phyloP scores from a whole-genome alignment of 2,888 invertebrate genomes.

The Drosophila vallismaia region DNA sequence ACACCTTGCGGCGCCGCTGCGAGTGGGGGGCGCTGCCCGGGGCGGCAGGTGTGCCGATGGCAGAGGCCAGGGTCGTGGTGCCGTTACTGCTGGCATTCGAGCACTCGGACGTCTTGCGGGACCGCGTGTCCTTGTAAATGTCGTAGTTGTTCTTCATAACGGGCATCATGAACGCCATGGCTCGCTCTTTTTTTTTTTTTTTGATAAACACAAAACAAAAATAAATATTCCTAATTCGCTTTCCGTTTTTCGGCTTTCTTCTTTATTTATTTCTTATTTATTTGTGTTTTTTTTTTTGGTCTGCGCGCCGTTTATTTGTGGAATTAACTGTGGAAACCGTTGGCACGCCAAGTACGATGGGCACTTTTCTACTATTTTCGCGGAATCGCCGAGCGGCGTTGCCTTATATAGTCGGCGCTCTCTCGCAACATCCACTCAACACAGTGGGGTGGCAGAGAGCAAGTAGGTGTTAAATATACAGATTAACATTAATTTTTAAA shows the following conservation, averaged over 20 bases:
- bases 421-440: background rate
- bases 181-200: constrained; percentile 8
- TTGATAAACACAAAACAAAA: background rate
- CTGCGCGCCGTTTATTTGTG: constrained; percentile 1
- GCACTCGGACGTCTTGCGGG: constrained; percentile 90
- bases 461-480: background rate
- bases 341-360: constrained; percentile 32
- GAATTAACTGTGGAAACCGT: background rate
- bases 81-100: constrained; percentile 85
- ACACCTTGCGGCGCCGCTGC: constrained; percentile 85
- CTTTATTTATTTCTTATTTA: background rate
- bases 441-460: background rate
- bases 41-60: constrained; percentile 80
- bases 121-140: constrained; percentile 92
- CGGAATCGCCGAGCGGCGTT: constrained; percentile 12
- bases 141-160: constrained; percentile 97
- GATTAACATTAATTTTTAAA: background rate
- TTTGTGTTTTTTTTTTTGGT: background rate
- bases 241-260: constrained; percentile 19
- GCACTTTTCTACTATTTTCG: constrained; percentile 10
- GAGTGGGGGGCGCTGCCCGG: constrained; percentile 74
- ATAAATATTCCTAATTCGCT: constrained; percentile 7
- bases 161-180: constrained; percentile 98
- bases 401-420: constrained; percentile 6
- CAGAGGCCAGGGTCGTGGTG: constrained; percentile 83